Evolutionary conservation across 2,797 vertebrate species (phyloP), one percentile per base, ranked within the genome.

Genomic region (Trematomus bernacchii): DNA sequence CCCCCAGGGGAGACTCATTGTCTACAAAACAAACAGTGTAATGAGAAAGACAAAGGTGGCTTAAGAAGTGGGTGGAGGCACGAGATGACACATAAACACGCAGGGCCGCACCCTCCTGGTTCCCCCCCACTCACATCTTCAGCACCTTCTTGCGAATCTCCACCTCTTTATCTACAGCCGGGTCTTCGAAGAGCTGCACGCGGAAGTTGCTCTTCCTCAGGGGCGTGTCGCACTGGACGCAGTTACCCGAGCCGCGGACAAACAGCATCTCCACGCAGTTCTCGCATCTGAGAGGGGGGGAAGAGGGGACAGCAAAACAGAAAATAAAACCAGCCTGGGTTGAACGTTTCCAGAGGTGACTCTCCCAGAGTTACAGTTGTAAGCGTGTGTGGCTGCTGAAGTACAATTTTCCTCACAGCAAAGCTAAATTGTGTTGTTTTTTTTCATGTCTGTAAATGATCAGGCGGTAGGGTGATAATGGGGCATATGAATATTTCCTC

Each of bases 81-180:
- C 69, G 70, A 66, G 84, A 89, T 92, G 89, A 91, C 89, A 91
- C 83, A 90, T 84, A 93, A 92, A 93, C 88, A 92, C 67, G 3
- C 74, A 76, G 64, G 64, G 77, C 76, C 77, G 13, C 90, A 76
- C 86, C 85, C 79, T 59, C 51, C 58, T 40, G 2, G 19, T 46
- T 37, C 33, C 33, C 43, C 64, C 33, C 50, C 75, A 94, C 95
- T 91, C 89, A 96, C 98, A 99, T 97, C 95, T 98, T 99, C 76
- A 99, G 93, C 80, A 99, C 97, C 93, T 97, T 99, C 94, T 99
- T 99, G 67, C 98, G 95, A 87, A 99, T 99, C 90, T 99, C 98
- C 90, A 99, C 98, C 89, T 99, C 98, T 87, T 99, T 99, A 91
- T 99, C 98, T 0, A 99, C 94, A 15, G 96, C 91, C 2, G 98